Base-by-base conservation (phyloP, 2,113 vertebrate species). In the Malurus elegans region DNA sequence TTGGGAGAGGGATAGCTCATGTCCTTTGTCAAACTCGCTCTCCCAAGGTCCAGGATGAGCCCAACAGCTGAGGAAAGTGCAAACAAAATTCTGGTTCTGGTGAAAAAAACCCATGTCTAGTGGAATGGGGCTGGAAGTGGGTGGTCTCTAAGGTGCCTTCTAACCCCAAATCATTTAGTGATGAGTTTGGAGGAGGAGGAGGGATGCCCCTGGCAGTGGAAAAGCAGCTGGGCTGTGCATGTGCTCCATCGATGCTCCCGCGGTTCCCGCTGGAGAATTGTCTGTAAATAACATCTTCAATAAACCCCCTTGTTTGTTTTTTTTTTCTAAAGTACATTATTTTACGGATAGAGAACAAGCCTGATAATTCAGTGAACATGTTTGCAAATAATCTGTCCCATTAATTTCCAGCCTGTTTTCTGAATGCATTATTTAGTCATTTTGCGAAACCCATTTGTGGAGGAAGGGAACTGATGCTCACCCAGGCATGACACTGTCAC, bases 331-430 rank as follows among this genome's bases (percentile, higher is more conserved):
- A 94, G 86, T 80, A 80, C 95, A 78, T 93, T 86, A 93, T 90
- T 92, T 95, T 93, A 66, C 1, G 2, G 91, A 76, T 90, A 90
- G 79, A 90, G 79, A 94, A 88, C 90, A 93, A 94, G 93, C 47
- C 79, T 94, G 93, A 93, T 96, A 94, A 96, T 80, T 88, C 94
- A 93, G 79, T 29, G 93, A 97, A 80, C 90, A 90, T 93, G 94
- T 97, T 95, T 95, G 93, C 94, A 96, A 95, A 93, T 96, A 95
- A 95, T 95, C 93, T 78, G 36, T 78, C 74, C 90, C 93, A 96
- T 97, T 97, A 93, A 97, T 88, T 96, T 95, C 88, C 90, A 61
- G 79, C 38, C 26, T 88, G 90, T 86, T 96, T 93, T 67, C 90
- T 88, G 92, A 94, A 93, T 64, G 72, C 75, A 60, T 95, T 94